Percentiles rank a stretch among this genome's conserved stretches.
Conservation (phyloP, 1,140 invertebrate species). For the Drosophila sucinea region DNA sequence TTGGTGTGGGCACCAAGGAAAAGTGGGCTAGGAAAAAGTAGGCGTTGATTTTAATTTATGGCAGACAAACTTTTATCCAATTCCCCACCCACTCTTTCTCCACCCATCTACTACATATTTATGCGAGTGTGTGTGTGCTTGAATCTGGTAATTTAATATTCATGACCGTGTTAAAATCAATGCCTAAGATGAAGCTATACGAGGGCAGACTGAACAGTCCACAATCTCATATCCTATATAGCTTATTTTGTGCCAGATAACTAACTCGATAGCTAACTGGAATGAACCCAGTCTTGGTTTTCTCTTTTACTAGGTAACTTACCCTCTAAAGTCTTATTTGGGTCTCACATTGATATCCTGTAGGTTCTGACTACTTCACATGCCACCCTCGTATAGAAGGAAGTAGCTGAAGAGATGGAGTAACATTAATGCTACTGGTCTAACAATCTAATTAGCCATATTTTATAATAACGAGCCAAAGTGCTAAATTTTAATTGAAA, state of each 20-base stretch:
- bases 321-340: no score
- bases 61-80: constrained; percentile 70
- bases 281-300: no score
- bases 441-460: constrained; percentile 77
- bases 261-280: no score
- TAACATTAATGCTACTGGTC: constrained; percentile 41
- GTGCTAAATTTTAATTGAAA: constrained; percentile 80
- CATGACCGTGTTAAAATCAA: constrained; percentile 80
- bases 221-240: background rate
- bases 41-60: constrained; percentile 80
- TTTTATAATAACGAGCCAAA: constrained; percentile 73
- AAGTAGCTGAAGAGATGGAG: background rate
- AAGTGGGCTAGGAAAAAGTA: constrained; percentile 52
- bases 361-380: background rate
- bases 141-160: constrained; percentile 77
- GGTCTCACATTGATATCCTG: no score
- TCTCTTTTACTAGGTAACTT: no score
- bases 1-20: background rate
- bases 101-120: background rate
- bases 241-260: no score
- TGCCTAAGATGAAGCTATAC: constrained; percentile 49
- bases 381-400: background rate
- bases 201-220: constrained; percentile 14
- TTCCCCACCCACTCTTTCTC: constrained; percentile 21
- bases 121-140: constrained; percentile 13